Percentiles rank a stretch among this genome's conserved stretches.
Conservation (phyloP, 2,888 invertebrate species). For the Helleia helle region DNA sequence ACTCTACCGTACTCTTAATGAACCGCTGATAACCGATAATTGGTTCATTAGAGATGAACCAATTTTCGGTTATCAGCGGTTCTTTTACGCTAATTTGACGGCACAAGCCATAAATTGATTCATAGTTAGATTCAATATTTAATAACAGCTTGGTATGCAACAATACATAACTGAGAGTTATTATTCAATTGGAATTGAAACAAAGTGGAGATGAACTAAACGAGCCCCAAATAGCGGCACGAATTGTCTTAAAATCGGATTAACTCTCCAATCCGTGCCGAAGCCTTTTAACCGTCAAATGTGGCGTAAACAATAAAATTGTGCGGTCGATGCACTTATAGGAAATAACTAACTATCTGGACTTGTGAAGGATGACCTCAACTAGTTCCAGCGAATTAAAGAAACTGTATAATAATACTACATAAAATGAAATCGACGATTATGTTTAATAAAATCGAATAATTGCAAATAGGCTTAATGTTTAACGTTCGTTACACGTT, state of each 20-base stretch:
- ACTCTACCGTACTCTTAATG: too few species aligned
- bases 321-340: constrained; percentile 49
- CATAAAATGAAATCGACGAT: too few species aligned
- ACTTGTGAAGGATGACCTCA: not conserved
- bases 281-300: constrained; percentile 49
- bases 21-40: too few species aligned
- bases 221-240: constrained; percentile 36
- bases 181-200: constrained; percentile 22
- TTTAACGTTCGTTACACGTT: too few species aligned
- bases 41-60: too few species aligned
- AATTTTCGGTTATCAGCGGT: too few species aligned
- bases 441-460: too few species aligned
- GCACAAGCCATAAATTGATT: too few species aligned
- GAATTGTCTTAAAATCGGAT: constrained; percentile 44
- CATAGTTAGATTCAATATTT: not conserved
- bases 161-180: constrained; percentile 19
- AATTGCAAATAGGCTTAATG: too few species aligned
- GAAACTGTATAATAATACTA: too few species aligned
- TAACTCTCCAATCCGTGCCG: constrained; percentile 50
- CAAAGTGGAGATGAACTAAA: constrained; percentile 23
- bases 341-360: constrained; percentile 1
- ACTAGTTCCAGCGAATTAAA: not conserved
- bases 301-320: constrained; percentile 50
- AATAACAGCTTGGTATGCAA: constrained; percentile 12
- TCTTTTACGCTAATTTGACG: too few species aligned